phyloP scores from a whole-genome alignment of 2,797 vertebrate species.

The Iguana delicatissima region DNA sequence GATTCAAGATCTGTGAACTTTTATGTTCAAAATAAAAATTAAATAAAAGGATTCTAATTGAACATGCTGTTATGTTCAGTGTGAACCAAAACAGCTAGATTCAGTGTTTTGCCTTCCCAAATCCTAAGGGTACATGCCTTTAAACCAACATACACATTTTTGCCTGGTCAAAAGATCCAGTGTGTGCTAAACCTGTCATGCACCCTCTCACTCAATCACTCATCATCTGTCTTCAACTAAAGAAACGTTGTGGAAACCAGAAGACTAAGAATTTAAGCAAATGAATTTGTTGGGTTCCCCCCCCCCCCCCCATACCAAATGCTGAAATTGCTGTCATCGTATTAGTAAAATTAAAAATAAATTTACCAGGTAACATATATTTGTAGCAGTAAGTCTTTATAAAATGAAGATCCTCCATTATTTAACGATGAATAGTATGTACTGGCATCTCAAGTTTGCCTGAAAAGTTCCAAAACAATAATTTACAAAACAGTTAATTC shows the following conservation, averaged over 20 bases:
- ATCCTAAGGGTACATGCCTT: slow-evolving; percentile 71
- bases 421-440: background rate
- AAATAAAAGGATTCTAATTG: slow-evolving; percentile 63
- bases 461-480: slow-evolving; percentile 23
- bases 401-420: background rate
- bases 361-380: slow-evolving; percentile 60
- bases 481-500: background rate
- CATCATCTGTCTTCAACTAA: slow-evolving; percentile 73
- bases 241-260: slow-evolving; percentile 77
- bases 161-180: slow-evolving; percentile 78
- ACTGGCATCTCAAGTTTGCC: background rate
- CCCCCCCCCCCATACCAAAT: slow-evolving; percentile 59
- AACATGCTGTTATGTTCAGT: slow-evolving; percentile 66
- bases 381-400: slow-evolving; percentile 38
- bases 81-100: slow-evolving; percentile 66
- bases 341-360: slow-evolving; percentile 70
- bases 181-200: slow-evolving; percentile 77
- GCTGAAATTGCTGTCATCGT: slow-evolving; percentile 72
- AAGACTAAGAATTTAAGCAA: slow-evolving; percentile 77
- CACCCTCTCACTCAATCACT: slow-evolving; percentile 76
- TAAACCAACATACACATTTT: slow-evolving; percentile 66
- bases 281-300: slow-evolving; percentile 62
- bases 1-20: slow-evolving; percentile 65
- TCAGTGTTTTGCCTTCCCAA: slow-evolving; percentile 79
- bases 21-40: slow-evolving; percentile 55